These are phyloP conservation scores for Phylloscopus trochilus DNA, from an alignment of 2,113 vertebrate genomes.

Conservation along the genomic window DNA sequence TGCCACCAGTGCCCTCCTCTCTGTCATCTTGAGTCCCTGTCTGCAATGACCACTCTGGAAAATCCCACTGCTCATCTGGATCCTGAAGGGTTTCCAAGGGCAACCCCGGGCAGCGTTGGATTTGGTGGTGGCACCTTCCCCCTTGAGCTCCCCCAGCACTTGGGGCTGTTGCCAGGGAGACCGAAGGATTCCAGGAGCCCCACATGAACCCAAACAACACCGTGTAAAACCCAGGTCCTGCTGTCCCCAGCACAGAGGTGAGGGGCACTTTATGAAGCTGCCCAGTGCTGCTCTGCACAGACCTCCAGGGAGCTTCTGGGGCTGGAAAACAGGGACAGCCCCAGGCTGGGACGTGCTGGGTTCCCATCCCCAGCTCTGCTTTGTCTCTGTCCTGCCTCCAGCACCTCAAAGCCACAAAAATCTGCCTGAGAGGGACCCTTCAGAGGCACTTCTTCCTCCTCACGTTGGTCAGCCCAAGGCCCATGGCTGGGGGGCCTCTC, in stretches of 20 bases:
- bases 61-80: accelerated
- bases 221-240: not conserved
- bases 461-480: accelerated
- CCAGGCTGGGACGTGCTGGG: not conserved
- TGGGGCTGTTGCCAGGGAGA: not conserved
- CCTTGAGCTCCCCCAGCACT: accelerated
- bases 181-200: not conserved
- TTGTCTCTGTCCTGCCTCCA: not conserved
- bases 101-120: accelerated
- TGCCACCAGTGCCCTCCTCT: accelerated
- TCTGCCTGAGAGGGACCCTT: not conserved
- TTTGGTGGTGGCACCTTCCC: not conserved
- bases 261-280: not conserved
- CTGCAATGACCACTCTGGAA: not conserved
- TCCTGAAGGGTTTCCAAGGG: not conserved
- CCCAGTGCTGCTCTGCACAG: not conserved
- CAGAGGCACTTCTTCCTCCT: not conserved
- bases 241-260: accelerated
- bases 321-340: not conserved
- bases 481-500: not conserved
- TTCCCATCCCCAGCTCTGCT: not conserved
- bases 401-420: not conserved
- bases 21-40: accelerated
- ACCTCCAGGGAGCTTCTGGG: accelerated
- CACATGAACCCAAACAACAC: accelerated